Evolutionary conservation across 2,113 vertebrate genomes (phyloP).

Genomic region (Rhinoderma darwinii): DNA sequence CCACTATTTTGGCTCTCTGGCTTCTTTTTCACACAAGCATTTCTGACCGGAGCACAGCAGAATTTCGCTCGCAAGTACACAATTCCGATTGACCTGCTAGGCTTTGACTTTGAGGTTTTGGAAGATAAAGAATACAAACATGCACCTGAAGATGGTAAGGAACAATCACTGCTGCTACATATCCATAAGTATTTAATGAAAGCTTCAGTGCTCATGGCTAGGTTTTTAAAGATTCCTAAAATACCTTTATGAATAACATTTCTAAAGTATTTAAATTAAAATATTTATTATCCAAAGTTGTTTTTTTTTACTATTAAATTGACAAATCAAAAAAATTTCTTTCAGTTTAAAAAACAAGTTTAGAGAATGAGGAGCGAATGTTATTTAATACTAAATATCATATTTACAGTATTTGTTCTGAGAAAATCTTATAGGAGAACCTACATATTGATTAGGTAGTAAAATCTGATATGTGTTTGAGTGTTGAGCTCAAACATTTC

Average conservation of each 20-base stretch:
- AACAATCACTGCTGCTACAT: not conserved
- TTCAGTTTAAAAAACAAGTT: too few species aligned
- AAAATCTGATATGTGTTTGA: too few species aligned
- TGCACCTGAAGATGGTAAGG: slow-evolving; percentile 83
- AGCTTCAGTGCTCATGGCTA: not conserved
- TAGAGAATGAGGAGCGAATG: too few species aligned
- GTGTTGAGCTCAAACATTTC: too few species aligned
- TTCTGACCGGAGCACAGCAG: slow-evolving; percentile 88
- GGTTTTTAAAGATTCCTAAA: not conserved
- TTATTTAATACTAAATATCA: too few species aligned
- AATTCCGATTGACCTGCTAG: slow-evolving; percentile 85
- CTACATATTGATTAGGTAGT: too few species aligned
- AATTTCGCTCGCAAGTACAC: slow-evolving; percentile 88
- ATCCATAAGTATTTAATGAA: not conserved
- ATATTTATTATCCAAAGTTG: too few species aligned
- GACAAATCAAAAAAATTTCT: too few species aligned
- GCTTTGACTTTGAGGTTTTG: slow-evolving; percentile 88
- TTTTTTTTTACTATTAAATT: too few species aligned
- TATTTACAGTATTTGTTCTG: too few species aligned
- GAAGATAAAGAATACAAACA: slow-evolving; percentile 78
- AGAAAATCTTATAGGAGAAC: too few species aligned
- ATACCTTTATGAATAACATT: not conserved
- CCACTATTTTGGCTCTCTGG: slow-evolving; percentile 88
- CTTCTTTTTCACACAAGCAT: slow-evolving; percentile 94
- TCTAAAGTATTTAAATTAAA: not conserved